Conservation (phyloP, 1,140 invertebrate genomes). For the Anastrepha ludens region DNA sequence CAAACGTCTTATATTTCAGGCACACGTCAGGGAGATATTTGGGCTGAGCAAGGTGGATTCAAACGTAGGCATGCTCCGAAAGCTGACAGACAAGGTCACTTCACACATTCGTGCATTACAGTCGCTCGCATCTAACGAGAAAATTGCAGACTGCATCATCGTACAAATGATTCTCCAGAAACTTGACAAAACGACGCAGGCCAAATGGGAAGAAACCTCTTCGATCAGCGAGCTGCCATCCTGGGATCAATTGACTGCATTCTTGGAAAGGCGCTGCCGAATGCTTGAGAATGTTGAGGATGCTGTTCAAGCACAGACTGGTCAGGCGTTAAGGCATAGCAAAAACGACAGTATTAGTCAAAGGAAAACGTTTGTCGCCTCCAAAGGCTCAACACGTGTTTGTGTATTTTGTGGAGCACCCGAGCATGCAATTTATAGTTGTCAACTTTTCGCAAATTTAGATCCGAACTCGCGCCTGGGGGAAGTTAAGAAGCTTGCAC, state of each 20-base stretch:
- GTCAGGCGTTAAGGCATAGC: neutral
- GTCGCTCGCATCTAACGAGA: neutral
- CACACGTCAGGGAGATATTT: neutral
- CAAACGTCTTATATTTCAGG: slow-evolving; percentile 22
- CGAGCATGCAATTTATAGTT: neutral
- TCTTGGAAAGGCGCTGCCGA: neutral
- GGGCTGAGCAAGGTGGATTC: neutral
- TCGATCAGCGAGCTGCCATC: neutral
- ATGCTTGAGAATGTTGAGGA: neutral
- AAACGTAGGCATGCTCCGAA: neutral
- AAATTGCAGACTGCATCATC: neutral
- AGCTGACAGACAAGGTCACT: neutral
- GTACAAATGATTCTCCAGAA: neutral
- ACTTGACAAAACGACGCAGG: neutral
- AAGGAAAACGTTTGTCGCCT: neutral
- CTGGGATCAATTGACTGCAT: neutral
- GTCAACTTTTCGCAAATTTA: neutral
- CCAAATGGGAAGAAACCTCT: neutral
- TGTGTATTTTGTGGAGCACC: neutral
- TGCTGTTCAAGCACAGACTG: neutral
- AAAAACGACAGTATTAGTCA: neutral
- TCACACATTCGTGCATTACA: neutral
- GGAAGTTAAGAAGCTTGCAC: neutral
- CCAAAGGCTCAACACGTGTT: neutral
- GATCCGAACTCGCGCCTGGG: neutral